Evolutionary conservation across 2,113 vertebrate species (phyloP), one percentile per base, ranked within the genome.

Genomic region (Forbesichthys agassizii): DNA sequence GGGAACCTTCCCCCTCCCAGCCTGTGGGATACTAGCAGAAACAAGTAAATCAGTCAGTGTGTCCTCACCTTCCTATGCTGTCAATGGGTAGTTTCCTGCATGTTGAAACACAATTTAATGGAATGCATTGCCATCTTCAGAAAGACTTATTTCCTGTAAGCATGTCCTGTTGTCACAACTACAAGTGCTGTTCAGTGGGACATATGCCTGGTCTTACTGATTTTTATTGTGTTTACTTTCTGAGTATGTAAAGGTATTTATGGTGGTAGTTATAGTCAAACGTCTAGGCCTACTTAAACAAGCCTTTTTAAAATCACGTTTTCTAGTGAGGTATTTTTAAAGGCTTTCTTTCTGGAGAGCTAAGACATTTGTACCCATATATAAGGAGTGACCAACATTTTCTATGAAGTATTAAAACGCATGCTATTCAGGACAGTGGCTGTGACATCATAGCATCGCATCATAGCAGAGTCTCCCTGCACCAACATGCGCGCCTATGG

Each of bases 21-120:
- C 36, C 36, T 42, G 36, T 53, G 11, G 52, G 52, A n/a, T 13
- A 53, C 48, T 66, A 42, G 53, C 61, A 57, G 8, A 77, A 71
- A 71, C 47, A 51, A 42, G 36, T 42, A 42, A 42, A 73, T 68
- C 67, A 62, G 53, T 52, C 54, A 9, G 69, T 69, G 49, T 73
- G 68, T 78, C 48, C 36, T 64, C 63, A 46, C 33, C 36, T 48
- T 12, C 13, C 14, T 57, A 3, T 10, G 16, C 9, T 20, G n/a
- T 9, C 49, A 64, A 64, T 11, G 69, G 14, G 9, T 69, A 14
- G 0, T 20, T 56, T 27, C 18, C 53, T 81, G 69, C 78, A 33
- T 84, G 84, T 86, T 76, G 84, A 83, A 84, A 88, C 86, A 86
- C 78, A 74, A 80, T 82, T 70, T 2, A 11, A 16, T 71, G 84